Evolutionary conservation across 2,888 invertebrate species (phyloP), one percentile per base, ranked within the genome.

Genomic region (Lottia gigantea): DNA sequence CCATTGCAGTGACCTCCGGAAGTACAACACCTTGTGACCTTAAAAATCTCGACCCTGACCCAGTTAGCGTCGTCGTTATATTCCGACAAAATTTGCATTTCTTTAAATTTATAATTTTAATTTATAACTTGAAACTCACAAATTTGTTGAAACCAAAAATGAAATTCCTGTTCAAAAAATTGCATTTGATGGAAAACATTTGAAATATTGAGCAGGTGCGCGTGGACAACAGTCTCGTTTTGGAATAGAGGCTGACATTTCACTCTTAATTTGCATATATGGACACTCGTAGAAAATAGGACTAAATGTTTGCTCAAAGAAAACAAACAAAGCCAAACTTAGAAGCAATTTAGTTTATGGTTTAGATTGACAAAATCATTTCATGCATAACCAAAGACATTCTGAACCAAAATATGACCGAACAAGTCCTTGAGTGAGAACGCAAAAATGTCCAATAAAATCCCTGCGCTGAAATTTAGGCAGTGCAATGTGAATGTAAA

Each of bases 201-300:
- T 40, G 11, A 3, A 23, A 23, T 19, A 55, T 55, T 12, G 19
- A 55, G 23, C 55, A 55, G 55, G 55, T 55, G 55, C 55, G 55
- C 55, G 55, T 55, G 55, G 19, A 55, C 55, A 55, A 64, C 65
- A 70, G 64, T 62, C 49, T 66, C 49, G 64, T 49, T 61, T 46
- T 65, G 46, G 23, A 69, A 65, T 67, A 55, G 64, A 69, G 69
- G 74, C 67, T 67, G 26, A n/a, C 74, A 55, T 23, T 71, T 70
- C 62, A 75, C 78, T 47, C 25, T 77, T 80, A 77, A 76, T 82
- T 82, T 82, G 82, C 82, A 82, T 82, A 82, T 75, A 74, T 67
- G 26, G 65, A 46, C 70, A 64, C 68, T 66, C 75, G 26, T 23
- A 23, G 23, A 64, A 74, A 72, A 72, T 65, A 64, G 71, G 49